phyloP scores from a whole-genome alignment of 2,113 vertebrate species.

The Dasyornis broadbenti region DNA sequence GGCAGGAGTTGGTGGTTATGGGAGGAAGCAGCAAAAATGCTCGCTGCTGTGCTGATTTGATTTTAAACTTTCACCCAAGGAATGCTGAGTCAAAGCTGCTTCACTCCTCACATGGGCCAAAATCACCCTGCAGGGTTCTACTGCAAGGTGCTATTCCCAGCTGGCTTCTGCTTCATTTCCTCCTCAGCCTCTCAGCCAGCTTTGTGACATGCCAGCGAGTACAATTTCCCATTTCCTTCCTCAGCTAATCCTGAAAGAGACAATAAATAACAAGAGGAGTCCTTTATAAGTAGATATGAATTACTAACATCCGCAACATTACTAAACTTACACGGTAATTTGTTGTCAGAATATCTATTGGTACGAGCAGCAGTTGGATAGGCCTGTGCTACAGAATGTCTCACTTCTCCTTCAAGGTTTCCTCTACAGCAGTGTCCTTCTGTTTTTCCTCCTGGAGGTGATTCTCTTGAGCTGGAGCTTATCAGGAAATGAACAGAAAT shows the following conservation, averaged over 20 bases:
- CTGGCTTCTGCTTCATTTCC: not conserved
- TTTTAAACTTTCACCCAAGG: not conserved
- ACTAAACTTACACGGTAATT: not conserved
- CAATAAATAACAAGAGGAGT: not conserved
- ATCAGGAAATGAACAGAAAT: not conserved
- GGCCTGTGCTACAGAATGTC: not conserved
- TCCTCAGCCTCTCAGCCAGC: not conserved
- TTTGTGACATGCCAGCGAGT: not conserved
- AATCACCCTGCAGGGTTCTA: fast-evolving
- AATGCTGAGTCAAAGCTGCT: not conserved
- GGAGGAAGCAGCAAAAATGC: not conserved
- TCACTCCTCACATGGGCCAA: not conserved
- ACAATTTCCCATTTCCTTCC: not conserved
- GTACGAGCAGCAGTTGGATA: not conserved
- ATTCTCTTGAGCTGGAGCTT: not conserved
- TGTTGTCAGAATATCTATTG: not conserved
- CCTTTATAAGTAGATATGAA: not conserved
- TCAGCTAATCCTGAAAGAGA: not conserved
- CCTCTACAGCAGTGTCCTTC: not conserved
- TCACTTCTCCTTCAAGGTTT: not conserved
- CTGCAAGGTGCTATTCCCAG: not conserved
- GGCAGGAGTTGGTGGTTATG: not conserved
- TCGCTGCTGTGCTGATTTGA: not conserved
- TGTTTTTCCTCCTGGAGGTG: not conserved
- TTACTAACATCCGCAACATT: not conserved